Evolutionary conservation across 2,888 invertebrate genomes (phyloP).

Genomic region (Stenurella melanura): DNA sequence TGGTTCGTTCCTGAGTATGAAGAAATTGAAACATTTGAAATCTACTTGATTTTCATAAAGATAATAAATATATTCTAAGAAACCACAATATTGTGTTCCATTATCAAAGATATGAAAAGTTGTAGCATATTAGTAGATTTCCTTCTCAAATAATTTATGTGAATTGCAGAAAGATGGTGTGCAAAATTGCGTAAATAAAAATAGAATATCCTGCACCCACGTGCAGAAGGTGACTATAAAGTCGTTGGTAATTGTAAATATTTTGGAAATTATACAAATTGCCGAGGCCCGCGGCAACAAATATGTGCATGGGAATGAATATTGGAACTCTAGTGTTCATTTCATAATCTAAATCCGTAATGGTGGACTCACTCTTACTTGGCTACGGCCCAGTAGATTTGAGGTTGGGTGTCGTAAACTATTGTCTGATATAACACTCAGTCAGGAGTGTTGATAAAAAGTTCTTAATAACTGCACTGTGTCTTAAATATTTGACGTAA

Average conservation of each 20-base stretch:
- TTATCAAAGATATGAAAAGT: too few species aligned
- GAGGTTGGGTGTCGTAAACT: conserved; percentile 36
- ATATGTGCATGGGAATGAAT: conserved; percentile 46
- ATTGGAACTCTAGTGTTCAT: conserved; percentile 27
- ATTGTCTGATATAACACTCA: conserved; percentile 48
- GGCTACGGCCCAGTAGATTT: conserved; percentile 47
- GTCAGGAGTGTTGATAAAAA: conserved; percentile 19
- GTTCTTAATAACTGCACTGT: conserved; percentile 23
- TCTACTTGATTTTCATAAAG: too few species aligned
- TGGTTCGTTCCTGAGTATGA: too few species aligned
- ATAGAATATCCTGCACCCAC: conserved; percentile 19
- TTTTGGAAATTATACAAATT: conserved; percentile 35
- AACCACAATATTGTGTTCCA: too few species aligned
- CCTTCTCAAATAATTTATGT: too few species aligned
- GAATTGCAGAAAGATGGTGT: conserved; percentile 9
- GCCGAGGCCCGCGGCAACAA: conserved; percentile 36
- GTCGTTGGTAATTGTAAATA: conserved; percentile 30
- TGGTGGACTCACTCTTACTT: conserved; percentile 30
- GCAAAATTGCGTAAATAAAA: conserved; percentile 20
- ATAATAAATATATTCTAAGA: too few species aligned
- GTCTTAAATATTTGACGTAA: conserved; percentile 33
- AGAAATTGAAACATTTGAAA: too few species aligned
- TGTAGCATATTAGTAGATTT: not conserved
- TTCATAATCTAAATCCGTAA: conserved; percentile 51
- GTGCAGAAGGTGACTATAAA: not conserved